These are phyloP conservation scores for Branchinecta lindahli DNA, from an alignment of 1,140 invertebrate genomes.

Conservation along the genomic window DNA sequence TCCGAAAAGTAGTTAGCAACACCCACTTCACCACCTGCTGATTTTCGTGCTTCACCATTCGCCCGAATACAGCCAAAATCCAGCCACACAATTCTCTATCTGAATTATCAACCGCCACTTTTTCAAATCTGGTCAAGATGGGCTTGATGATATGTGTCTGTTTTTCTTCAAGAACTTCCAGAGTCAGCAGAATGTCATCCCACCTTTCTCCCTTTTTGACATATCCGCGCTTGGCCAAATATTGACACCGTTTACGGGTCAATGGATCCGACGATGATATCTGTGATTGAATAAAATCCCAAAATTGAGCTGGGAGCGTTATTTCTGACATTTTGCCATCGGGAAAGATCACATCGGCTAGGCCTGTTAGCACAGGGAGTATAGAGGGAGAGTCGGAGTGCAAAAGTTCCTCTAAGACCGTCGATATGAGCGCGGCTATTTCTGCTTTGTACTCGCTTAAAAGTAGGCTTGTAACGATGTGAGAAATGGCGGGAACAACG, in stretches of 20 bases:
- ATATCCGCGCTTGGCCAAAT: conserved; percentile 18
- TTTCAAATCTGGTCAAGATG: conserved; percentile 30
- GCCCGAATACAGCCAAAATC: conserved; percentile 17
- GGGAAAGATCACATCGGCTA: not conserved
- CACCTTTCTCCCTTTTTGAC: conserved; percentile 21
- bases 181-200: conserved; percentile 33
- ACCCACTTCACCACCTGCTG: conserved; percentile 19
- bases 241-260: conserved; percentile 18
- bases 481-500: no score
- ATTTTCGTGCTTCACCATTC: conserved; percentile 20
- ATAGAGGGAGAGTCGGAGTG: not conserved
- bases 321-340: not conserved
- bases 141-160: conserved; percentile 42
- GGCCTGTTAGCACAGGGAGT: not conserved
- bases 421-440: not conserved
- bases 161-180: conserved; percentile 43
- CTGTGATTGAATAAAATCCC: conserved; percentile 14
- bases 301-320: conserved; percentile 3
- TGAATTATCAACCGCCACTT: not conserved
- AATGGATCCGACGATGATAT: conserved; percentile 11
- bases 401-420: not conserved
- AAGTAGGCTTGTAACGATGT: no score
- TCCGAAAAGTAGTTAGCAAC: conserved; percentile 13
- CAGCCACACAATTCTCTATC: conserved; percentile 8
- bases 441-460: not conserved